Conservation (phyloP, 2,888 invertebrate genomes). For the Aplocera efformata region DNA sequence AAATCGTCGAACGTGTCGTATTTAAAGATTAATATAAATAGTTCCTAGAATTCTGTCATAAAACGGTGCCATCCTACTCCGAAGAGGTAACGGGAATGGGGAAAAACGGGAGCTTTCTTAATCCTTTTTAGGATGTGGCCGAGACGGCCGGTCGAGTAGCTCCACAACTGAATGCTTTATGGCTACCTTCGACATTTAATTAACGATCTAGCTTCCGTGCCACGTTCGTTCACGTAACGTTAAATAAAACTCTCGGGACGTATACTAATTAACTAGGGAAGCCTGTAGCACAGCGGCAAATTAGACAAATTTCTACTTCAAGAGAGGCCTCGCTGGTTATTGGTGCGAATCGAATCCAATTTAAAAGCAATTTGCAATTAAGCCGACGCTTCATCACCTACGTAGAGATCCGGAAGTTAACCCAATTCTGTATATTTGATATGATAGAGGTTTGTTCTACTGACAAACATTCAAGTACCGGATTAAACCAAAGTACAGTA, state of each 20-base stretch:
- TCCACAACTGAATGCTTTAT: conserved; percentile 38
- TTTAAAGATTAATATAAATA: conserved; percentile 21
- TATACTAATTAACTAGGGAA: conserved; percentile 33
- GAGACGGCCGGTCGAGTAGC: conserved; percentile 37
- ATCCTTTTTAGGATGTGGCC: conserved; percentile 67
- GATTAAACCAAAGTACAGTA: too few species aligned
- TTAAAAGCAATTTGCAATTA: conserved; percentile 61
- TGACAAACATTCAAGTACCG: too few species aligned
- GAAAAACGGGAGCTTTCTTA: conserved; percentile 53
- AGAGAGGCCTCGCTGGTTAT: conserved; percentile 40
- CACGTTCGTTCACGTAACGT: not conserved
- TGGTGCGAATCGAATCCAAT: conserved; percentile 62
- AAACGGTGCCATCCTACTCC: conserved; percentile 54
- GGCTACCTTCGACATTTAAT: conserved; percentile 43
- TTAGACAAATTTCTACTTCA: conserved; percentile 27
- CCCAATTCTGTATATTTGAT: too few species aligned
- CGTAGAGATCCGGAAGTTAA: conserved; percentile 1
- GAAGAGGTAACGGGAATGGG: conserved; percentile 59
- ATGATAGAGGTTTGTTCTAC: too few species aligned
- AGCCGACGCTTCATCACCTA: conserved; percentile 42
- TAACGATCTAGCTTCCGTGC: conserved; percentile 35
- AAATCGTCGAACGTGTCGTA: too few species aligned
- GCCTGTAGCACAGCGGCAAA: conserved; percentile 38
- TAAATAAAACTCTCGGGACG: conserved; percentile 4
- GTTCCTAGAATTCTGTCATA: conserved; percentile 33